Evolutionary conservation across 2,113 vertebrate species (phyloP).

Genomic region (Macrotis lagotis): DNA sequence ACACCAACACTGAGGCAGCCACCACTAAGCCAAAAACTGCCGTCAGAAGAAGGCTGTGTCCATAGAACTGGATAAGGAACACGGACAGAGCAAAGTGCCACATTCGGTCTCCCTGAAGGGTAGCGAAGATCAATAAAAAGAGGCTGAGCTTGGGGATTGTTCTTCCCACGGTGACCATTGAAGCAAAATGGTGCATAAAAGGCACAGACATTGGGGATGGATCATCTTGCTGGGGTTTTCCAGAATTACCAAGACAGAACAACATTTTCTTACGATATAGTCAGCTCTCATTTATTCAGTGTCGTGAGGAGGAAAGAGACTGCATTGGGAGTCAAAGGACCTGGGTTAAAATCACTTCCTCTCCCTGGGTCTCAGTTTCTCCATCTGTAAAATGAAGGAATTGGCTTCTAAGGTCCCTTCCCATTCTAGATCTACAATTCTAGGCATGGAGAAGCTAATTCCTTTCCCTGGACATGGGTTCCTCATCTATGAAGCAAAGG

Average conservation of each 20-base stretch:
- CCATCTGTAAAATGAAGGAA: neutral
- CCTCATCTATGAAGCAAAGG: neutral
- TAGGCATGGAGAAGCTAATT: neutral
- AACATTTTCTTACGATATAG: constrained; percentile 13
- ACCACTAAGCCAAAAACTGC: constrained; percentile 85
- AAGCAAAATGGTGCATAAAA: constrained; percentile 40
- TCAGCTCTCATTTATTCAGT: neutral
- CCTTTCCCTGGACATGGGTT: neutral
- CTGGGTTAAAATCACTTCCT: neutral
- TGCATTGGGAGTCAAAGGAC: neutral
- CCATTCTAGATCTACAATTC: neutral
- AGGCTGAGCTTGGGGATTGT: neutral
- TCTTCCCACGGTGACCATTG: neutral
- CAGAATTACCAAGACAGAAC: constrained; percentile 39
- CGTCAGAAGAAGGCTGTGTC: constrained; percentile 83
- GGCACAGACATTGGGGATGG: neutral
- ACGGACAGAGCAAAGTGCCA: constrained; percentile 87
- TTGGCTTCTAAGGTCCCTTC: neutral
- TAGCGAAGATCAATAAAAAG: constrained; percentile 12
- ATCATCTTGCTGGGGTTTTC: neutral
- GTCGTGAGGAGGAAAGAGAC: neutral
- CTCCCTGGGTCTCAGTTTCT: neutral
- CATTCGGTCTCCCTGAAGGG: constrained; percentile 85
- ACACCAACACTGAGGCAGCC: constrained; percentile 85
- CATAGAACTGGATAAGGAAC: constrained; percentile 86